Evolutionary conservation across 2,888 invertebrate genomes (phyloP).

Genomic region (Spodoptera exigua): DNA sequence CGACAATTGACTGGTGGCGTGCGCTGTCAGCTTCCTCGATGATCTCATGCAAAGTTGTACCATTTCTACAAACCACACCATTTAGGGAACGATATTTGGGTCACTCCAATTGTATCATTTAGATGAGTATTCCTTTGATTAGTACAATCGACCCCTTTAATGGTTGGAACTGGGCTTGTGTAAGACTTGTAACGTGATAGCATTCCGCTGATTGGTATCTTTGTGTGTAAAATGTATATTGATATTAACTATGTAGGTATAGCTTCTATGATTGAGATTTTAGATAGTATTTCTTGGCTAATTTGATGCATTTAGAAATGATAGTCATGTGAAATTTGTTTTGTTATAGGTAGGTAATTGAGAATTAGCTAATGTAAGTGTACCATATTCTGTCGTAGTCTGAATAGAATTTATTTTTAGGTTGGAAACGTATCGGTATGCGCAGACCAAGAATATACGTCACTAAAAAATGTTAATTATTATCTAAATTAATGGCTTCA

Average conservation of each 20-base stretch:
- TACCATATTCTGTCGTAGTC: too few relatives aligned
- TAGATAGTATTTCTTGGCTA: too few relatives aligned
- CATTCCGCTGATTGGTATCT: slow-evolving; percentile 15
- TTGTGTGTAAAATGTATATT: slow-evolving; percentile 7
- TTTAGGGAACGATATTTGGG: slow-evolving; percentile 67
- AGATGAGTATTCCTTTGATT: slow-evolving; percentile 56
- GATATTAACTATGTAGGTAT: slow-evolving; percentile 5
- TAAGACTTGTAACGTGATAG: slow-evolving; percentile 45
- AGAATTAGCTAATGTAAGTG: too few relatives aligned
- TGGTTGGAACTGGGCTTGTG: slow-evolving; percentile 28
- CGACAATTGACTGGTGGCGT: slow-evolving; percentile 64
- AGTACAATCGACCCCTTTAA: slow-evolving; percentile 55
- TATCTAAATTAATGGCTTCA: too few relatives aligned
- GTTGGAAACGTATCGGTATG: too few relatives aligned
- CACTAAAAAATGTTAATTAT: too few relatives aligned
- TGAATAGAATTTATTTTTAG: too few relatives aligned
- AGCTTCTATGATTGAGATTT: neutral
- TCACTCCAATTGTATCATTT: slow-evolving; percentile 64
- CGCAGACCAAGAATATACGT: too few relatives aligned
- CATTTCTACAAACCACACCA: slow-evolving; percentile 66
- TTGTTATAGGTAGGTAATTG: too few relatives aligned
- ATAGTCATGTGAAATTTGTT: too few relatives aligned
- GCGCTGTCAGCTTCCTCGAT: slow-evolving; percentile 69
- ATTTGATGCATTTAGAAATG: too few relatives aligned
- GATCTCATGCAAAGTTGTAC: slow-evolving; percentile 73